These are phyloP conservation scores for Oncorhynchus clarkii DNA, from an alignment of 2,113 vertebrate species.

Conservation along the genomic window DNA sequence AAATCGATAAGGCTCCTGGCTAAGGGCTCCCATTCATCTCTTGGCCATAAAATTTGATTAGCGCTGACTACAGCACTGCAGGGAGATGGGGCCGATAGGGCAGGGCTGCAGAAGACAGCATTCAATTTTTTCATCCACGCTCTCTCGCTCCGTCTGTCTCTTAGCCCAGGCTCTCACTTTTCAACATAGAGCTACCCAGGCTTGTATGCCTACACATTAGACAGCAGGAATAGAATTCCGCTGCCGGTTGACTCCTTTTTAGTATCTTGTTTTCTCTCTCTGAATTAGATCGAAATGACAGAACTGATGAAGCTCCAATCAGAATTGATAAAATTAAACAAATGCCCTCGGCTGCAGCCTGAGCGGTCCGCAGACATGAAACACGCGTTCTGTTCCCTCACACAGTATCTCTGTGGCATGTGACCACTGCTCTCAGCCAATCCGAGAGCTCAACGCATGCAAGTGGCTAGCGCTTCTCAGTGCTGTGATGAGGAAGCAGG, in stretches of 20 bases:
- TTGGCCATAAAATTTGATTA: constrained; percentile 90
- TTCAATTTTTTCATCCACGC: constrained; percentile 19
- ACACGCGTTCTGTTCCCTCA: constrained; percentile 42
- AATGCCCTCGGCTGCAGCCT: constrained; percentile 14
- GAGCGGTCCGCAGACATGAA: neutral
- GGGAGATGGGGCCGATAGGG: constrained; percentile 82
- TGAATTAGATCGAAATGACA: constrained; percentile 47
- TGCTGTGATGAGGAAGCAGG: constrained; percentile 41
- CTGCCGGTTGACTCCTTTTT: neutral
- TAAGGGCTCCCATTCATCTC: constrained; percentile 88
- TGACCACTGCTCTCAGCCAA: constrained; percentile 62
- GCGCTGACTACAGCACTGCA: constrained; percentile 84
- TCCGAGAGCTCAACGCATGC: constrained; percentile 35
- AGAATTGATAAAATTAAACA: constrained; percentile 45
- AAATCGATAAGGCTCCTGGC: constrained; percentile 85
- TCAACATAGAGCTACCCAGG: constrained; percentile 21
- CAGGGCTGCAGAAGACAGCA: constrained; percentile 70
- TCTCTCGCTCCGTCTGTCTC: constrained; percentile 29
- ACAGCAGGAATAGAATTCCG: neutral
- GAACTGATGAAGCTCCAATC: constrained; percentile 36
- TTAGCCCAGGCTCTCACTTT: constrained; percentile 1
- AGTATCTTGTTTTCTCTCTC: neutral
- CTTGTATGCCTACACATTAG: constrained; percentile 17
- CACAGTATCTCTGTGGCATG: constrained; percentile 66
- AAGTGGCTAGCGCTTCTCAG: constrained; percentile 39